Percentiles rank a stretch among this genome's conserved stretches.
Evolutionary conservation across 2,113 vertebrate species (phyloP).

Genomic region (Amphilophus citrinellus): DNA sequence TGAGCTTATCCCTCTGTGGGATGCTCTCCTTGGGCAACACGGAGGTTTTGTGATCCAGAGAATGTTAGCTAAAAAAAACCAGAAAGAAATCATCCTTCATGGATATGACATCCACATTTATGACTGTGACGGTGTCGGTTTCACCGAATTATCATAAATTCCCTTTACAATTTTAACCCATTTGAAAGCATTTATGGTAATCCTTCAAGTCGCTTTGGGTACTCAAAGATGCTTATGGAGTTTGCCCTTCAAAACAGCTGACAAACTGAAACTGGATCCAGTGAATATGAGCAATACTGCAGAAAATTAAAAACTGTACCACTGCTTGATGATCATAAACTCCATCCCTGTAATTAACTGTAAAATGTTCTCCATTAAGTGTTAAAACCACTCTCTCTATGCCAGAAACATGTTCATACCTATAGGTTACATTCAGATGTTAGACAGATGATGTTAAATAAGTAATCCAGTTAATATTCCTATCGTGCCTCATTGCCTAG

Average conservation of each 20-base stretch:
- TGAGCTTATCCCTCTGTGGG: constrained; percentile 50
- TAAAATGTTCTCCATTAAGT: background rate
- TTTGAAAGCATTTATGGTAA: constrained; percentile 26
- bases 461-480: background rate
- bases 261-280: background rate
- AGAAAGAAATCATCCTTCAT: constrained; percentile 60
- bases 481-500: background rate
- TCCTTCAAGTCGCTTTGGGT: constrained; percentile 1
- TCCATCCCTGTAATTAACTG: background rate
- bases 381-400: background rate
- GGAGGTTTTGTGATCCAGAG: constrained; percentile 27
- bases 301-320: background rate
- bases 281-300: background rate
- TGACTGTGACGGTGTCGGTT: constrained; percentile 26
- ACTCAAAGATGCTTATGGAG: constrained; percentile 16
- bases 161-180: constrained; percentile 6
- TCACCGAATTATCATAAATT: constrained; percentile 36
- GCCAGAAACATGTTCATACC: background rate
- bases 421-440: background rate
- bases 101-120: constrained; percentile 43
- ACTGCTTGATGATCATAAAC: background rate
- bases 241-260: constrained; percentile 32
- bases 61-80: constrained; percentile 34
- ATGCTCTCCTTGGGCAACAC: constrained; percentile 35
- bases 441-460: background rate